A percentile compares a stretch with the other conserved stretches of the same genome.
Conservation (phyloP, 1,140 invertebrate species). For the Cardiocondyla obscurior region DNA sequence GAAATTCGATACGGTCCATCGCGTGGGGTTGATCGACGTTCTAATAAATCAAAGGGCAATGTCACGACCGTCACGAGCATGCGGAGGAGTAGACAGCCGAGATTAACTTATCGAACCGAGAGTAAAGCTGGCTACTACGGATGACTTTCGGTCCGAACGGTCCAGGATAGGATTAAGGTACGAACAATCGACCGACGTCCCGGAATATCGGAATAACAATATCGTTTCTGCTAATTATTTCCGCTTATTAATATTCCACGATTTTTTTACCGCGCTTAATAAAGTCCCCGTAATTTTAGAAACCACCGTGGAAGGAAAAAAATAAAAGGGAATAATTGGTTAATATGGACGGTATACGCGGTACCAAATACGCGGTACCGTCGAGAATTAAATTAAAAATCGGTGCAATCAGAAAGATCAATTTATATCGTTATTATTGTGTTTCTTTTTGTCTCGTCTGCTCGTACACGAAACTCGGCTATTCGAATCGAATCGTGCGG, state of each 20-base stretch:
- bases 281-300: not conserved
- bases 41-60: slow-evolving; percentile 76
- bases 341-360: too few relatives aligned
- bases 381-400: not conserved
- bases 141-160: slow-evolving; percentile 66
- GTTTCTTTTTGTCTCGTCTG: not conserved
- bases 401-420: not conserved
- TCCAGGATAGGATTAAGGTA: slow-evolving; percentile 38
- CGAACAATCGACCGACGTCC: not conserved
- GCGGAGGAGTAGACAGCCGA: slow-evolving; percentile 74
- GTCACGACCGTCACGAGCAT: slow-evolving; percentile 73
- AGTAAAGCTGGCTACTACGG: slow-evolving; percentile 65
- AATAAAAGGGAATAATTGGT: too few relatives aligned
- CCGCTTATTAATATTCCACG: not conserved
- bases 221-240: not conserved
- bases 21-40: slow-evolving; percentile 71
- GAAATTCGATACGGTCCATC: slow-evolving; percentile 71
- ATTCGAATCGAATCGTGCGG: slow-evolving; percentile 29
- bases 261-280: not conserved
- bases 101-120: slow-evolving; percentile 76
- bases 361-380: not conserved
- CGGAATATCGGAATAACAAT: slow-evolving; percentile 12
- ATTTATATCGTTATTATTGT: not conserved
- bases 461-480: not conserved
- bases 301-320: not conserved